Evolutionary conservation across 2,797 vertebrate species (phyloP), one percentile per base, ranked within the genome.

Genomic region (Clarias pachynema): DNA sequence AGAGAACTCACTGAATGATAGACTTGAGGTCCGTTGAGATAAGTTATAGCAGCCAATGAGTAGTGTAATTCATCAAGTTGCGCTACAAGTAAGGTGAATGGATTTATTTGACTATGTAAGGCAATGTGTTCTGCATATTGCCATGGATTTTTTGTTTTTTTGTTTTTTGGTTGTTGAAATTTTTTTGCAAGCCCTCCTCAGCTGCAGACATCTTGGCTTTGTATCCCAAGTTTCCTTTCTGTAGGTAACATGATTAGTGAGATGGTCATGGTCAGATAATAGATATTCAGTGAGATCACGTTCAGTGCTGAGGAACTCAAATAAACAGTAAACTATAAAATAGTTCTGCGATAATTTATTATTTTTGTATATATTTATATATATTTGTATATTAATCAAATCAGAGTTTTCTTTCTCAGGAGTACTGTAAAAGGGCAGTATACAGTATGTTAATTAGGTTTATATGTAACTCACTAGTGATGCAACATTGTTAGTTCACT

Each of bases 191-290:
- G 53, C 75, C 69, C 82, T 86, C n/a, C 80, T 37, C 16, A 73
- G 63, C 53, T 34, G 18, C 62, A 78, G 63, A 77, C 80, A 49
- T 59, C 72, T 82, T 86, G 80, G 80, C 72, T 60, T 77, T 49
- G n/a, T 82, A 59, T 78, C 53, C 72, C n/a, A 14, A 82, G 85
- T 86, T 86, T 82, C 85, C 80, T 40, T 78, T 86, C 49, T 20
- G 24, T 78, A 69, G 40, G 56, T 82, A 86, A 86, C 85, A 59
- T 73, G 74, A 83, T 86, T 83, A 79, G 81, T 83, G 65, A 70
- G 74, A 72, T 70, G 53, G 68, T 83, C 80, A 86, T 69, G 81
- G n/a, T n/a, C n/a, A n/a, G n/a, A 79, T 70, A 65, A 79, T 72
- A 70, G 59, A 31, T 72, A 79, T 62, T 83, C 56, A n/a, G 26